Base-by-base conservation (phyloP, 1,140 invertebrate genomes). In the Gryon sp. region DNA sequence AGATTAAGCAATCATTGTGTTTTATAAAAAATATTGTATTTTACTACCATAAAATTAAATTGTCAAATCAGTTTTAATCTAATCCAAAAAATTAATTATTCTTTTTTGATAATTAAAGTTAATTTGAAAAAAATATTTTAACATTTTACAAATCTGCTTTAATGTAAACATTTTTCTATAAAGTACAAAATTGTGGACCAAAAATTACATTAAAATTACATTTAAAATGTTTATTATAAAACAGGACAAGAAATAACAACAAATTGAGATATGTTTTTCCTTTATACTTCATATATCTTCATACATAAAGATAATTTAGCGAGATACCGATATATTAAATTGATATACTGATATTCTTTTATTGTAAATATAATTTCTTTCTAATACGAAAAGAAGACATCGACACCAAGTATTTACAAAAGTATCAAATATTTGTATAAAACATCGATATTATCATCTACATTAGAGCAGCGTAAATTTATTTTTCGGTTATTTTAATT, bases 401-500 rank as follows among this genome's bases (percentile, higher is more conserved):
- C 38, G 55, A 77, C 41, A 62, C 62, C 72, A 60, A 70, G 70
- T 88, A 87, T 87, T 87, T 87, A 88, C 87, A 88, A 88, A 88
- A 88, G 79, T 88, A 88, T 84, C 80, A 87, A 87, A 88, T 86
- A 81, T 79, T 85, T 82, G 68, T 80, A 86, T 65, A 87, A 88
- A 87, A 87, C 85, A 87, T 84, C 68, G 78, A 86, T 53, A 65
- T 66, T 38, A 40, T 41, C 12, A 15, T 57, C 57, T 74, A 74
- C 52, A 32, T 52, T 15, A 40, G 38, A 53, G 24, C 18, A 2
- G 9, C 46, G 12, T 43, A 45, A 48, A 11, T 26, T 65, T 63
- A n/a, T n/a, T 45, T 9, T 19, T 30, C 14, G 4, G 34, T 46
- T 9, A 41, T 6, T 30, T 45, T 68, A 69, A 70, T 70, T 36